These are phyloP conservation scores for Mechanitis mazaeus DNA, from an alignment of 2,888 invertebrate species.

Conservation along the genomic window DNA sequence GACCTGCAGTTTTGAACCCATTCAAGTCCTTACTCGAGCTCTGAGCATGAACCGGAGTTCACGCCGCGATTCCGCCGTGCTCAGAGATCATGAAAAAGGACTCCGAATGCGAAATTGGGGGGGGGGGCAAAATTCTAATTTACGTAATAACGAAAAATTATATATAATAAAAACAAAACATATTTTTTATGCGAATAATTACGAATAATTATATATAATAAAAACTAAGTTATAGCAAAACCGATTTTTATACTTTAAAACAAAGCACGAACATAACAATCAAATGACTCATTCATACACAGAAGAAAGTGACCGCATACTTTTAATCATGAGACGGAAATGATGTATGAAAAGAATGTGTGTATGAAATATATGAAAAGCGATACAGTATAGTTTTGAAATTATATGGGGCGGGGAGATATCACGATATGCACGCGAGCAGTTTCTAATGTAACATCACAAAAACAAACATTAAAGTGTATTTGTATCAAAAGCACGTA, in stretches of 20 bases:
- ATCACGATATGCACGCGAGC: conserved; percentile 50
- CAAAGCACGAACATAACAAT: background rate
- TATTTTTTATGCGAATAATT: too few species aligned
- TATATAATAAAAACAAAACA: too few species aligned
- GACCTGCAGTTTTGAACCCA: too few species aligned
- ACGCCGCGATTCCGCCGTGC: too few species aligned
- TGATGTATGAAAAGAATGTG: background rate
- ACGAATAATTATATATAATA: conserved; percentile 20
- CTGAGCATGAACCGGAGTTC: too few species aligned
- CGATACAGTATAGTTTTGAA: conserved; percentile 30
- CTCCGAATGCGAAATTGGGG: too few species aligned
- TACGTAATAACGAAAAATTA: too few species aligned
- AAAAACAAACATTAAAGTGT: conserved; percentile 34
- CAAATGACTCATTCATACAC: conserved; percentile 9
- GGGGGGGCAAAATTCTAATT: too few species aligned
- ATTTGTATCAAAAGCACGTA: conserved; percentile 24
- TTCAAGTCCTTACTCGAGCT: too few species aligned
- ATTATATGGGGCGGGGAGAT: conserved; percentile 42
- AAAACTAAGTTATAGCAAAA: conserved; percentile 46
- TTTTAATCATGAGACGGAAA: conserved; percentile 20
- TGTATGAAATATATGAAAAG: conserved; percentile 36
- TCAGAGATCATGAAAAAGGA: too few species aligned
- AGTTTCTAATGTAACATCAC: conserved; percentile 62
- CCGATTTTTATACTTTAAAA: conserved; percentile 45
- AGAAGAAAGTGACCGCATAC: conserved; percentile 15